Percentiles rank a stretch among this genome's conserved stretches.
These are phyloP conservation scores for Toxotes lorentzi DNA, from an alignment of 2,797 vertebrate species.

Conservation along the genomic window DNA sequence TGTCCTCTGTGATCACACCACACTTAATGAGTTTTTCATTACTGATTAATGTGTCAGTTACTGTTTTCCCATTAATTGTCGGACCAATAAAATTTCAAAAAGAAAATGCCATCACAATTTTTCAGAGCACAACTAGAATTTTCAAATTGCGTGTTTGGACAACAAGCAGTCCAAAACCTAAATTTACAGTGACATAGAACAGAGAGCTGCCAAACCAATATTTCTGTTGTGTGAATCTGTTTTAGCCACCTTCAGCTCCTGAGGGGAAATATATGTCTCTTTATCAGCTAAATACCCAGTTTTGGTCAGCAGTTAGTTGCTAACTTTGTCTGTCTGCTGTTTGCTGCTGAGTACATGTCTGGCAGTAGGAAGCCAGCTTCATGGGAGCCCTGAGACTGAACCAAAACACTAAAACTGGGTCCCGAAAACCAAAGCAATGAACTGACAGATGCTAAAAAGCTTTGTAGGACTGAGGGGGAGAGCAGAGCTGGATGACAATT, in stretches of 20 bases:
- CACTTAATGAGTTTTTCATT: not conserved
- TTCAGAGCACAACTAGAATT: not conserved
- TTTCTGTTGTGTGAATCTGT: not conserved
- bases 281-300: not conserved
- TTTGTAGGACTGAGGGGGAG: not conserved
- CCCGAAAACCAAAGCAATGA: not conserved
- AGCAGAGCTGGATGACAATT: not conserved
- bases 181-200: not conserved
- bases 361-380: too few species aligned
- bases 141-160: not conserved
- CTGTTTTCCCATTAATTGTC: not conserved
- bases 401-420: not conserved
- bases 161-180: not conserved
- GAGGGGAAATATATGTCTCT: not conserved
- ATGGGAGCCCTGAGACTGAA: not conserved
- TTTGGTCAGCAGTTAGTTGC: not conserved
- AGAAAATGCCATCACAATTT: not conserved
- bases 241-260: too few species aligned
- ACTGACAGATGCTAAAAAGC: not conserved
- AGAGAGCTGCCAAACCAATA: not conserved
- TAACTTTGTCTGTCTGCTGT: not conserved
- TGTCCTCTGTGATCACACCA: not conserved
- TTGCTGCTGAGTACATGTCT: not conserved
- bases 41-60: not conserved
- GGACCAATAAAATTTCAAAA: not conserved